A percentile compares a stretch with the other conserved stretches of the same genome.
These are phyloP conservation scores for Drosophila pseudotakahashii DNA, from an alignment of 2,888 invertebrate species.

Conservation along the genomic window DNA sequence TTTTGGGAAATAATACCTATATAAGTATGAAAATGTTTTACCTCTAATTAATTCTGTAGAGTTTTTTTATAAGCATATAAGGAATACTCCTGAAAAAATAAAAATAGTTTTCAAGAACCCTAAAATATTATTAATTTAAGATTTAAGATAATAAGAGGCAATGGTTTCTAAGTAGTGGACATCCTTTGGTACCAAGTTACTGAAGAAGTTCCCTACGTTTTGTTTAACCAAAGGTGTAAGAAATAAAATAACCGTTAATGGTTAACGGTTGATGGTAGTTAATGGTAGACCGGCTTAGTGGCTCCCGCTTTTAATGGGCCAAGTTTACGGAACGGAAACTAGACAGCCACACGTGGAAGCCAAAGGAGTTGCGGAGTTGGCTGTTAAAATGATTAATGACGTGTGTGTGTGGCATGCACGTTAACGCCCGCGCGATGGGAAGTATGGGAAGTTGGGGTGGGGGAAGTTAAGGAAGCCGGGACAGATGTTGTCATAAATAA, in stretches of 20 bases:
- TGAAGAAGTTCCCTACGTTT: too few species aligned
- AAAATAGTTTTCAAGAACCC: too few species aligned
- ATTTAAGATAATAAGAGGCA: too few species aligned
- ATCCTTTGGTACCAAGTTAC: too few species aligned
- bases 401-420: constrained; percentile 78
- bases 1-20: too few species aligned
- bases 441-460: neutral
- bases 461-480: constrained; percentile 60
- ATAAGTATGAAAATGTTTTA: too few species aligned
- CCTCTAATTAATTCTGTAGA: too few species aligned
- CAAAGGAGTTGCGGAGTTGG: constrained; percentile 33
- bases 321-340: constrained; percentile 30
- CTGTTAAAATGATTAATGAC: constrained; percentile 83
- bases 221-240: too few species aligned
- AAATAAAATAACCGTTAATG: constrained; percentile 1
- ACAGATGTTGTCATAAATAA: constrained; percentile 80
- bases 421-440: constrained; percentile 58
- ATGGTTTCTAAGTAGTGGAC: too few species aligned
- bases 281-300: constrained; percentile 12
- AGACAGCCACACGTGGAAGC: constrained; percentile 45
- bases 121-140: too few species aligned
- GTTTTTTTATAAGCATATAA: too few species aligned
- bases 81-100: too few species aligned
- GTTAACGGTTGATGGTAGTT: constrained; percentile 1
- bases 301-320: constrained; percentile 32